Conservation (phyloP, 92 coral and sea anemone species). For the Porites divaricata region DNA sequence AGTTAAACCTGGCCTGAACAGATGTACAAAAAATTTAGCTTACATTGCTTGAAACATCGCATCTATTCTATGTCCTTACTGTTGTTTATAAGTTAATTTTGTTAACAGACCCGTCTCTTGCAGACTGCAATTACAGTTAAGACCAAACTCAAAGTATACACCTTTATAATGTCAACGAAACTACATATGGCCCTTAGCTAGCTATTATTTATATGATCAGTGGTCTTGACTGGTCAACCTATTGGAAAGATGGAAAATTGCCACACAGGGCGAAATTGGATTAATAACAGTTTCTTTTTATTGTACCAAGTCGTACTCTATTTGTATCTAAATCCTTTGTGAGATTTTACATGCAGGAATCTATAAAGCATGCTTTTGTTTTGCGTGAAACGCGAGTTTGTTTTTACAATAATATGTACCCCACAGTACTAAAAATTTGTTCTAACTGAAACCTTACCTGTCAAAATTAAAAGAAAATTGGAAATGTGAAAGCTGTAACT, state of each 20-base stretch:
- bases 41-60: neutral
- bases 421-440: neutral
- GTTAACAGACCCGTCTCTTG: neutral
- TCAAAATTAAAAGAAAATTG: neutral
- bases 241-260: neutral
- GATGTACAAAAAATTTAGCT: neutral
- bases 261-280: neutral
- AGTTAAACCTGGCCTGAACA: neutral
- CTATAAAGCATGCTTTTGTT: neutral
- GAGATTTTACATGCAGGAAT: neutral
- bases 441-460: neutral
- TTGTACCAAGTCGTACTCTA: neutral
- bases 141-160: too few relatives aligned
- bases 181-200: too few relatives aligned
- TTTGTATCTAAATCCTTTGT: neutral
- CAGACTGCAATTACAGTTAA: too few relatives aligned
- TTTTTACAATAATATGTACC: neutral
- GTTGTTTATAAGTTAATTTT: neutral
- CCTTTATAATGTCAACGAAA: too few relatives aligned
- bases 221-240: neutral
- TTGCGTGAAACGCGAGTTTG: neutral
- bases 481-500: neutral
- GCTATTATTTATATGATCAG: too few relatives aligned
- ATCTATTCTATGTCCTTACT: neutral
- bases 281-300: neutral